Conservation (phyloP, 2,888 invertebrate genomes). For the Eristalinus sepulchralis region DNA sequence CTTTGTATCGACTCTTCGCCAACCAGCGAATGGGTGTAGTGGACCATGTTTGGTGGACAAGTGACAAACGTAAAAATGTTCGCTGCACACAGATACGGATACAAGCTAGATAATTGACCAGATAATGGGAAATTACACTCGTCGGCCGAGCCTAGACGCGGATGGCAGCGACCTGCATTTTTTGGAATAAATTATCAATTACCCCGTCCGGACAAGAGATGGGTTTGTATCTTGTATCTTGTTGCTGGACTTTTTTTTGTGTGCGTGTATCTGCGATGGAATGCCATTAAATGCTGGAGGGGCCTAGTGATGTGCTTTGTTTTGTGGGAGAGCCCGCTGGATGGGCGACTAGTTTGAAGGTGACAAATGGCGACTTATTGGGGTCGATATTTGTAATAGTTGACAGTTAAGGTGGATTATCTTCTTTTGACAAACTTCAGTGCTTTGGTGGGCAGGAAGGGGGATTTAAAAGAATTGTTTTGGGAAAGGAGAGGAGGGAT, state of each 20-base stretch:
- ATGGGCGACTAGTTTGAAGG: slow-evolving; percentile 22
- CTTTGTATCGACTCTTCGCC: slow-evolving; percentile 16
- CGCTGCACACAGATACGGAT: slow-evolving; percentile 57
- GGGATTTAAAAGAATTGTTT: neutral
- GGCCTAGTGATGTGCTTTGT: slow-evolving; percentile 15
- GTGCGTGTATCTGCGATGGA: slow-evolving; percentile 29
- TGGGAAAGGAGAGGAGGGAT: neutral
- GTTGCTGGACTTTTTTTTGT: neutral
- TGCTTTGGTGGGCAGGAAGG: neutral
- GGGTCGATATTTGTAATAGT: slow-evolving; percentile 30
- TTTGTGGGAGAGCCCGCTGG: slow-evolving; percentile 32
- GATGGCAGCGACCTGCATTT: slow-evolving; percentile 61
- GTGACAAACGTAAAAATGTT: slow-evolving; percentile 66
- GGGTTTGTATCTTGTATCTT: slow-evolving; percentile 29
- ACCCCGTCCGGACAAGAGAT: slow-evolving; percentile 53
- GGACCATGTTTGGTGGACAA: slow-evolving; percentile 66
- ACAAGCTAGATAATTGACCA: slow-evolving; percentile 62
- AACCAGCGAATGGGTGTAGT: slow-evolving; percentile 48
- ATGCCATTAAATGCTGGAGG: slow-evolving; percentile 38
- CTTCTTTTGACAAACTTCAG: neutral
- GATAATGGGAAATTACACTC: slow-evolving; percentile 63
- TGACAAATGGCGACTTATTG: slow-evolving; percentile 41
- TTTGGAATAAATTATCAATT: slow-evolving; percentile 68
- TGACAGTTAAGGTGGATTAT: slow-evolving; percentile 13
- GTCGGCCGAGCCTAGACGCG: neutral